Evolutionary conservation across 2,888 invertebrate species (phyloP), one percentile per base, ranked within the genome.

Genomic region (Barypeithes pellucidus): DNA sequence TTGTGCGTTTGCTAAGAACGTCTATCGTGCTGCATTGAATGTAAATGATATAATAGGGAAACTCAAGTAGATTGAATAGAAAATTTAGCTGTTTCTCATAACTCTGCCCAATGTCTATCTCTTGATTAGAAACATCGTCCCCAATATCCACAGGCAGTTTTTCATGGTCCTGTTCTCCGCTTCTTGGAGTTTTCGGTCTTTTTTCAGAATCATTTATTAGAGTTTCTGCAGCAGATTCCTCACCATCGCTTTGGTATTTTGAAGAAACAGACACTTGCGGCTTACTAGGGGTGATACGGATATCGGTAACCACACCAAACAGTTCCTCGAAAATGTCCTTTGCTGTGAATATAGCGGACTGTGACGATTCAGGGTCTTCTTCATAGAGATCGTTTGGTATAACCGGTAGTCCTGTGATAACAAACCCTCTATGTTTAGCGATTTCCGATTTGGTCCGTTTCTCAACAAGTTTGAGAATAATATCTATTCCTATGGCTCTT

Each of bases 381-480:
- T 81, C 81, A 67, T 85, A 83, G 7, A 85, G 73, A 67, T 83
- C 80, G 60, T 88, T 87, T 2, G 88, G 87, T n/a, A 91, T 86
- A 41, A 92, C 81, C 18, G 93, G 93, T 74, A 92, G 84, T 7
- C 91, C 92, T 70, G 90, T 90, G 76, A 92, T 82, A 2, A 93
- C 87, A 86, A 90, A 92, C 8, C 92, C 93, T 80, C 90, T 86
- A 79, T 91, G 89, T 78, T 85, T 82, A 14, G 90, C 86, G 24
- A 87, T 86, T 68, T 87, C 86, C 18, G 88, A 87, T 57, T 86
- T 82, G 0, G 91, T 76, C 79, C 90, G 89, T 62, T 84, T 84
- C 77, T 89, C 86, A 11, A 92, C 82, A 18, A 91, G 84, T 75
- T 87, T 81, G 60, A 90, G 77, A 29, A 91, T 85, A 3, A 87